Conservation (phyloP, 2,113 vertebrate genomes). For the Rhagologus leucostigma region DNA sequence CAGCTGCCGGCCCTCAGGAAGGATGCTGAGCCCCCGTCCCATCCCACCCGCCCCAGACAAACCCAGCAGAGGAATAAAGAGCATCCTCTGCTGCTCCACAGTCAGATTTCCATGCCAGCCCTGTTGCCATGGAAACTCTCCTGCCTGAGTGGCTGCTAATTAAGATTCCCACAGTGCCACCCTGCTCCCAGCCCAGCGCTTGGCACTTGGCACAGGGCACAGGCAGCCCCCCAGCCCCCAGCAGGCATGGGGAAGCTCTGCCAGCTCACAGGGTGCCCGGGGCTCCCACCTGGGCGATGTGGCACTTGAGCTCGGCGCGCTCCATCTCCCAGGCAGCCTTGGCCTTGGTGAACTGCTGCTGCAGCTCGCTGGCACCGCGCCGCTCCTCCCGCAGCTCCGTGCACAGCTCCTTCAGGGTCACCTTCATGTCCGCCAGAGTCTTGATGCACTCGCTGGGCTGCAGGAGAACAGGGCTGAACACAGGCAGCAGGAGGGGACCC, state of each 20-base stretch:
- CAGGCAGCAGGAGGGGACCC: not conserved
- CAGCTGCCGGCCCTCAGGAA: not conserved
- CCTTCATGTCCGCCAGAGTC: constrained; percentile 89
- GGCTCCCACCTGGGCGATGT: constrained; percentile 81
- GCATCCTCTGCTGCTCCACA: constrained; percentile 19
- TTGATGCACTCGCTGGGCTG: constrained; percentile 88
- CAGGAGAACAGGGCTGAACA: not conserved
- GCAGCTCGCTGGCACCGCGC: constrained; percentile 88
- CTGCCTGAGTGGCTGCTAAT: constrained; percentile 4
- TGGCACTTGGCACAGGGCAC: not conserved
- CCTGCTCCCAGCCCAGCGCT: not conserved
- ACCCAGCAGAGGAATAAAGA: not conserved
- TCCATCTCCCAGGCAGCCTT: constrained; percentile 97
- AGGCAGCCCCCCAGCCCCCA: not conserved
- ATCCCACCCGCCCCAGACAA: not conserved
- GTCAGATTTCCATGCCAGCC: not conserved
- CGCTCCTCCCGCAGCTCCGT: constrained; percentile 87
- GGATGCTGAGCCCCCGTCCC: not conserved
- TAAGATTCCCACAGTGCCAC: constrained; percentile 44
- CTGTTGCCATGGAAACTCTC: constrained; percentile 44
- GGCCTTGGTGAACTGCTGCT: constrained; percentile 94
- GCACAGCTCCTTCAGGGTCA: constrained; percentile 89
- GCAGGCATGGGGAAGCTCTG: not conserved
- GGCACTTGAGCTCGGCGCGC: constrained; percentile 86
- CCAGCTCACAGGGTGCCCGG: accelerated